phyloP scores from a whole-genome alignment of 2,797 vertebrate genomes.

The Sebastes jordani region DNA sequence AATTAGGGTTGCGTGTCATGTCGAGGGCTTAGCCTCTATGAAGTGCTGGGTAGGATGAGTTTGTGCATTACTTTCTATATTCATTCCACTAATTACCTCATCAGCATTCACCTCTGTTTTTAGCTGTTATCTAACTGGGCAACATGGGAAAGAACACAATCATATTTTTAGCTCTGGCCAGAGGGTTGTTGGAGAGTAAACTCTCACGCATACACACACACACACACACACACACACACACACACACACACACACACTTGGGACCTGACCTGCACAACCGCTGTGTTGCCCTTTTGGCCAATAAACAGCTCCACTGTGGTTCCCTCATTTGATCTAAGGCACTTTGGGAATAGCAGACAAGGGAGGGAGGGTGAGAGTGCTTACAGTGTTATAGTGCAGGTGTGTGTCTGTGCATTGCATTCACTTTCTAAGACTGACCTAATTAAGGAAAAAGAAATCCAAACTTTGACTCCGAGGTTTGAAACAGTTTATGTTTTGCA shows the following conservation, averaged over 20 bases:
- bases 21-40: background rate
- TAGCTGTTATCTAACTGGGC: conserved; percentile 34
- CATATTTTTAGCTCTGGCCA: conserved; percentile 46
- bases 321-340: conserved; percentile 11
- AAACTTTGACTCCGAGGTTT: conserved; percentile 22
- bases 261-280: conserved; percentile 18
- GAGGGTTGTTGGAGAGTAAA: conserved; percentile 28
- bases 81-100: background rate
- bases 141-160: conserved; percentile 10
- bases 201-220: conserved; percentile 5
- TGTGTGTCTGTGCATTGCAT: background rate
- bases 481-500: background rate
- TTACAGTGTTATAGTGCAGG: background rate
- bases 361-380: background rate
- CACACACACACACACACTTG: conserved; percentile 8
- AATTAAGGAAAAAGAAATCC: background rate
- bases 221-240: background rate
- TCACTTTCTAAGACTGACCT: background rate
- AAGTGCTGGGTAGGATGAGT: background rate
- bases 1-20: background rate
- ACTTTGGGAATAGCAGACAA: background rate
- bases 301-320: conserved; percentile 20
- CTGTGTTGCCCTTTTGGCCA: conserved; percentile 11
- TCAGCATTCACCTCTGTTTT: background rate
- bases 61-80: no score